Base-by-base conservation (phyloP, 1,140 invertebrate genomes). In the Popillia japonica region DNA sequence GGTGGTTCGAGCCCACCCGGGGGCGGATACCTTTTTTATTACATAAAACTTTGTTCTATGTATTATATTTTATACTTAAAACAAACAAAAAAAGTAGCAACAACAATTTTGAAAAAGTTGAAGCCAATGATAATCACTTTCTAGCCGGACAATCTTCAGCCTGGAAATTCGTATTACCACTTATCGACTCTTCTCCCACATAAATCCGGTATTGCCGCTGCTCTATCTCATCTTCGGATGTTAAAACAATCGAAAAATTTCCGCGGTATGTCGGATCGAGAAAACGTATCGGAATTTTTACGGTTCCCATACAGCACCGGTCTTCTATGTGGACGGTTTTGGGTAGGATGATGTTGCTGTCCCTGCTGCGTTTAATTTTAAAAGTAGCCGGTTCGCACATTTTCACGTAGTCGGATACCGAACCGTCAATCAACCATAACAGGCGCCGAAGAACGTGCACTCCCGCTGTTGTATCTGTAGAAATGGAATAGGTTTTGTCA, bases 1-100 rank as follows among this genome's bases (percentile, higher is more conserved):
- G 92, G 92, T 93, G 92, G 92, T 93, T 94, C 92, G 90, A 93
- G 91, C 90, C 93, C 92, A 93, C 92, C 92, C 92, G 92, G 92
- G 92, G 92, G 92, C 93, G 92, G 82, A n/a, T n/a, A 85, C 86
- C 84, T 84, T 83, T 55, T 68, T 72, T 55, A 34, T n/a, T n/a
- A n/a, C n/a, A n/a, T n/a, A n/a, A n/a, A n/a, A n/a, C n/a, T n/a
- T 1, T 4, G 27, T 4, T 34, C 2, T 34, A 34, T 2, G 27
- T 34, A 34, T 34, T 34, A 34, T 34, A 34, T 34, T 34, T 34
- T 34, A 34, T 34, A 34, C 27, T 34, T 34, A 34, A 34, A 34
- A 34, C 4, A 34, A 34, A 34, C 27, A 34, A 34, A 34, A 34
- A 34, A 34, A 34, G 1, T 34, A 34, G 4, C 4, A 34, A 34